These are phyloP conservation scores for Palloptera scutellata DNA, from an alignment of 2,888 invertebrate species.

Conservation along the genomic window DNA sequence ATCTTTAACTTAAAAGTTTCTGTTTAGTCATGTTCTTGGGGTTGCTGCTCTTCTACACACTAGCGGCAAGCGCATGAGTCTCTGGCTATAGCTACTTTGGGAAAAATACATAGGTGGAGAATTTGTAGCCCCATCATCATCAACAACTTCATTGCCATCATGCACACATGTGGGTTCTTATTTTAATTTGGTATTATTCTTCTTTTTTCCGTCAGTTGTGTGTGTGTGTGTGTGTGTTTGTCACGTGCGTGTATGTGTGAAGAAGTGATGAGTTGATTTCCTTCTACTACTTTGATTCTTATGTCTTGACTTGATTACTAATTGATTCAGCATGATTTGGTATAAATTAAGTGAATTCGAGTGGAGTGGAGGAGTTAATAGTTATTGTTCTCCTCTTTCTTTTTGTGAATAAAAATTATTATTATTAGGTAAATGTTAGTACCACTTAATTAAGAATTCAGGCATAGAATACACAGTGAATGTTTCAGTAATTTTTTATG, in stretches of 20 bases:
- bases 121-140: background rate
- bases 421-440: constrained; percentile 29
- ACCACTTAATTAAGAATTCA: constrained; percentile 30
- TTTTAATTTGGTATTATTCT: background rate
- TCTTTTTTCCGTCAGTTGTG: constrained; percentile 7
- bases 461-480: background rate
- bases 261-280: constrained; percentile 40
- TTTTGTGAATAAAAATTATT: constrained; percentile 25
- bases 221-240: background rate
- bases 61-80: too few species aligned
- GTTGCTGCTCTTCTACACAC: too few species aligned
- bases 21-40: too few species aligned
- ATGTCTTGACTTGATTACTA: constrained; percentile 43
- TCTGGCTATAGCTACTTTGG: too few species aligned
- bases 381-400: background rate
- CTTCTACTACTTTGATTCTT: constrained; percentile 29
- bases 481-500: too few species aligned
- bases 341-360: constrained; percentile 38
- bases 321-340: constrained; percentile 47
- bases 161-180: constrained; percentile 3
- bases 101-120: too few species aligned
- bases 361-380: constrained; percentile 20
- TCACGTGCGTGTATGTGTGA: background rate
- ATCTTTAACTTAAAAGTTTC: too few species aligned
- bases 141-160: background rate